Base-by-base conservation (phyloP, 2,888 invertebrate genomes). In the Pachymerium ferrugineum region DNA sequence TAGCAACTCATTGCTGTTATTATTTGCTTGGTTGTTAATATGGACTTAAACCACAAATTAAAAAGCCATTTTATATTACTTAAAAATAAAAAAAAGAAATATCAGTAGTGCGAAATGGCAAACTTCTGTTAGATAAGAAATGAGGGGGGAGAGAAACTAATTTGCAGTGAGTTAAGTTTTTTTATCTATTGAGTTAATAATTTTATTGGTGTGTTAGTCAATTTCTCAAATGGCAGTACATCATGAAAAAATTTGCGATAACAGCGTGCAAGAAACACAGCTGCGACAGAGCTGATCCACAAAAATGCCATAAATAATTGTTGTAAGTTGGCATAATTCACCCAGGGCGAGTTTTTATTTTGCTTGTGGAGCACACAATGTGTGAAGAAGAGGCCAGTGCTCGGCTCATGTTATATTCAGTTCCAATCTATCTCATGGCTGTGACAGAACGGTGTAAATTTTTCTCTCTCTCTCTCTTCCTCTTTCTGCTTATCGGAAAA, bases 191-290 rank as follows among this genome's bases (percentile, higher is more conserved):
- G 47, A 47, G 16, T 22, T 47, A 16, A 47, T 47, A 47, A 47
- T 47, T 47, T 47, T 47, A 16, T 47, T 47, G 16, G 47, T n/a
- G 16, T 16, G 47, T 47, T 47, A 47, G 1, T 47, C 47, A 47
- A 47, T 16, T 14, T 38, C 38, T 47, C 16, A 47, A 6, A 19
- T 47, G 22, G 29, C 72, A 42, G 25, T 72, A 14, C 29, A 72
- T 72, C 72, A 72, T 19, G 30, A 72, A 72, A 72, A 72, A 38
- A 38, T 25, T 25, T 22, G 70, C n/a, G 72, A 38, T 42, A 72
- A 72, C 72, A 72, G 28, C 31, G 68, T 30, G 68, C 30, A 68
- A 28, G 72, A 72, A 72, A 72, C 72, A 72, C 47, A 72, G 72
- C 72, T 72, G 72, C 47, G 72, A 72, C 72, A 42, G 72, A 35